These are phyloP conservation scores for Leptinotarsa texana DNA, from an alignment of 1,140 invertebrate genomes.

Conservation along the genomic window DNA sequence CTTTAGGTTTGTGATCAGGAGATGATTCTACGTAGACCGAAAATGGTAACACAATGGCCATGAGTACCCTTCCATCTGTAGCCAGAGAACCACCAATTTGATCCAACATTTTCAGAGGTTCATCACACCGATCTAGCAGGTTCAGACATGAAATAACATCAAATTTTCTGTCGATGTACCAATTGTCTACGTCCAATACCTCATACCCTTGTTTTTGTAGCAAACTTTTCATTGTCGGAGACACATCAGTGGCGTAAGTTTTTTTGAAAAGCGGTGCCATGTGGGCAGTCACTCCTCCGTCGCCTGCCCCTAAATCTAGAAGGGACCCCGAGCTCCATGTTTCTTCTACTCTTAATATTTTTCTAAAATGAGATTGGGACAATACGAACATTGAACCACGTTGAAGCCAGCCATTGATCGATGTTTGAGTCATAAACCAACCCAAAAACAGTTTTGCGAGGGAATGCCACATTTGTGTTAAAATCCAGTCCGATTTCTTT, in stretches of 20 bases:
- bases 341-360: conserved; percentile 56
- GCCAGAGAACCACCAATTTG: conserved; percentile 69
- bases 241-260: conserved; percentile 86
- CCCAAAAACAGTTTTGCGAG: conserved; percentile 70
- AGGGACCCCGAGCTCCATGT: conserved; percentile 61
- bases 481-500: conserved; percentile 74
- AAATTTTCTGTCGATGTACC: conserved; percentile 68
- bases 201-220: conserved; percentile 73
- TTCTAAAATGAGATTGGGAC: conserved; percentile 74
- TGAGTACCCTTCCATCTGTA: conserved; percentile 70
- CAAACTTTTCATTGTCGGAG: conserved; percentile 76
- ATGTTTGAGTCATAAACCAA: conserved; percentile 80
- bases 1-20: conserved; percentile 71
- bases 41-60: conserved; percentile 88
- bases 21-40: conserved; percentile 85
- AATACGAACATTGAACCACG: conserved; percentile 94
- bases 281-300: conserved; percentile 82
- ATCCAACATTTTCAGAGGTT: conserved; percentile 73
- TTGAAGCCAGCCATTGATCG: conserved; percentile 81
- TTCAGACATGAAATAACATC: conserved; percentile 87
- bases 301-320: conserved; percentile 89
- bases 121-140: conserved; percentile 85
- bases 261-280: conserved; percentile 72
- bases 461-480: conserved; percentile 77
- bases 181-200: conserved; percentile 77